These are phyloP conservation scores for Phycodurus eques DNA, from an alignment of 2,113 vertebrate genomes.

Conservation along the genomic window DNA sequence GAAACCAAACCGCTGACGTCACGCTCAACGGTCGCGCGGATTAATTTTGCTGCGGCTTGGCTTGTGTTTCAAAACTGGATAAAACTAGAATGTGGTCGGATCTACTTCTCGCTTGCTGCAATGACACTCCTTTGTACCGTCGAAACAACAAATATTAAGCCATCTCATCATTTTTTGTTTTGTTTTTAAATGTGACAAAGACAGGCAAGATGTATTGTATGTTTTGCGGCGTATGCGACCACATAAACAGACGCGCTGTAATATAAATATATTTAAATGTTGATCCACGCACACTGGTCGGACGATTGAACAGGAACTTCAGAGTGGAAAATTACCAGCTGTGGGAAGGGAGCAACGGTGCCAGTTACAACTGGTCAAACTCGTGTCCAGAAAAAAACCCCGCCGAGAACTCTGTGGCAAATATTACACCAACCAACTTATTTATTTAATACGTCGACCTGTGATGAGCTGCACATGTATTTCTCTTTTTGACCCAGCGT, in stretches of 20 bases:
- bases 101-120: slow-evolving; percentile 70
- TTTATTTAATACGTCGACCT: neutral
- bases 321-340: slow-evolving; percentile 62
- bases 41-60: slow-evolving; percentile 37
- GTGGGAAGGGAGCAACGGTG: neutral
- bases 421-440: neutral
- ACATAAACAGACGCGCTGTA: neutral
- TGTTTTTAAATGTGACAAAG: neutral
- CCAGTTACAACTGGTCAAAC: neutral
- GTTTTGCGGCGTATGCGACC: neutral
- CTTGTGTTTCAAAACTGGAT: slow-evolving; percentile 56
- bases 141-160: neutral
- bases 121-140: slow-evolving; percentile 4
- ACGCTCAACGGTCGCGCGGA: slow-evolving; percentile 47
- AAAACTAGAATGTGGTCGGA: slow-evolving; percentile 59
- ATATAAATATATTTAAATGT: neutral
- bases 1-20: slow-evolving; percentile 57
- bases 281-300: neutral
- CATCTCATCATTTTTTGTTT: neutral
- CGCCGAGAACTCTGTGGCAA: neutral
- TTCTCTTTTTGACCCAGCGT: neutral
- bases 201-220: neutral
- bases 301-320: neutral
- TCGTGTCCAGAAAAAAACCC: neutral
- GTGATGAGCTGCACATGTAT: neutral